Conservation (phyloP, 2,113 vertebrate species). For the Calyptomena viridis region DNA sequence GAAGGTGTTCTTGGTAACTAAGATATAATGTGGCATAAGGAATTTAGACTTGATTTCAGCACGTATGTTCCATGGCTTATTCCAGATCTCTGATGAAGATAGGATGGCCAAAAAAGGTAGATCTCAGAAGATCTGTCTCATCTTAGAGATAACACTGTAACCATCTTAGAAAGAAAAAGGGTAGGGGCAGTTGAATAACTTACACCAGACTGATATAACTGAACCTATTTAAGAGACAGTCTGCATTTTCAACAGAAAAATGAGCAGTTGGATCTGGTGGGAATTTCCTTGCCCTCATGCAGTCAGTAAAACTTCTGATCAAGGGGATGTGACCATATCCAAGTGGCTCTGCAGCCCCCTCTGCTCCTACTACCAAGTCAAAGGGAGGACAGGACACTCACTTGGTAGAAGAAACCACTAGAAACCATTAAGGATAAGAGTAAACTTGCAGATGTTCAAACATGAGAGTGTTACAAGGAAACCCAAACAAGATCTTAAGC, state of each 20-base stretch:
- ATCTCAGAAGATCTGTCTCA: background rate
- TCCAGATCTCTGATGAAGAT: background rate
- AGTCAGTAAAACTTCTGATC: accelerated
- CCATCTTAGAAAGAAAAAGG: too few relatives aligned
- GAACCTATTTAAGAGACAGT: background rate
- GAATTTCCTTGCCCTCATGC: background rate
- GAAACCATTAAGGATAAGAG: background rate
- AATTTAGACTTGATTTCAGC: background rate
- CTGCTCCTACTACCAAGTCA: background rate
- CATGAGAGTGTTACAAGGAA: background rate
- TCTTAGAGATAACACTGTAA: background rate
- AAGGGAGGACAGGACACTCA: accelerated
- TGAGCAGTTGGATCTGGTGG: background rate
- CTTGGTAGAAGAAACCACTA: background rate
- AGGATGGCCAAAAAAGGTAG: background rate
- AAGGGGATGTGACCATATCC: background rate
- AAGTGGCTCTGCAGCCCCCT: background rate
- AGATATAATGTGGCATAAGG: background rate
- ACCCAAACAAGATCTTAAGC: background rate
- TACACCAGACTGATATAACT: background rate
- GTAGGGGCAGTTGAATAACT: background rate
- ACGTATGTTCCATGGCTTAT: background rate
- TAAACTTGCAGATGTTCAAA: background rate
- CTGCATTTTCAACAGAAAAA: background rate
- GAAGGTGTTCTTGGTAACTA: background rate